Base-by-base conservation (phyloP, 2,888 invertebrate genomes). In the Tenthredo amoena region DNA sequence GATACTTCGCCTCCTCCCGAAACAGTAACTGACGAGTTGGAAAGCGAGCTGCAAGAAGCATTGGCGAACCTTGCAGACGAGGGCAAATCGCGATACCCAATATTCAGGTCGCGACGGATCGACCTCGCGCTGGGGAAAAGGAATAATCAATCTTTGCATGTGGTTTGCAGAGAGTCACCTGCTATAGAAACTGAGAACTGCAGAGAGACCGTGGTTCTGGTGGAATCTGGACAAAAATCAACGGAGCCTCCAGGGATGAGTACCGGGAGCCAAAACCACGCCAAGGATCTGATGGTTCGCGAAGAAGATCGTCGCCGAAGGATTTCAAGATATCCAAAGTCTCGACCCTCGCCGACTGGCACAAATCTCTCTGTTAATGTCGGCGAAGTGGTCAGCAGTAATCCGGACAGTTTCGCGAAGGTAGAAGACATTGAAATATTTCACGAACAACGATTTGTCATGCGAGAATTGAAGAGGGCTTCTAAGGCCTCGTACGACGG, bases 401-500 rank as follows among this genome's bases (percentile, higher is more conserved):
- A 50, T 34, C 84, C 84, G 18, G 84, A 84, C 18, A 55, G 15
- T 18, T 84, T 74, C 21, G 58, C 84, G 15, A 58, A 72, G 1
- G 43, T 84, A 40, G 84, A 84, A 50, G 84, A 84, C 84, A 84
- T 84, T 74, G 84, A 84, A 65, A 84, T 84, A 72, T 84, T 84
- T 58, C 84, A 84, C 2, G 84, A 84, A 40, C 84, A 84, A 47
- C 74, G 84, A 40, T 84, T 84, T 15, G 84, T 84, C 6, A 84
- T 84, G 84, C 50, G 84, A n/a, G 84, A 72, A 18, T 55, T 84
- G 10, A 84, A 84, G 26, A 58, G 62, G 26, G 6, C 26, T 21
- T 77, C 77, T 0, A 77, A 34, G 34, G 18, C 34, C 7, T 50
- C 55, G 50, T n/a, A 77, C n/a, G 72, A 43, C 21, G 40, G 12